Percentiles rank a stretch among this genome's conserved stretches.
phyloP scores from a whole-genome alignment of 2,797 vertebrate genomes.

The Cossypha dichroa region DNA sequence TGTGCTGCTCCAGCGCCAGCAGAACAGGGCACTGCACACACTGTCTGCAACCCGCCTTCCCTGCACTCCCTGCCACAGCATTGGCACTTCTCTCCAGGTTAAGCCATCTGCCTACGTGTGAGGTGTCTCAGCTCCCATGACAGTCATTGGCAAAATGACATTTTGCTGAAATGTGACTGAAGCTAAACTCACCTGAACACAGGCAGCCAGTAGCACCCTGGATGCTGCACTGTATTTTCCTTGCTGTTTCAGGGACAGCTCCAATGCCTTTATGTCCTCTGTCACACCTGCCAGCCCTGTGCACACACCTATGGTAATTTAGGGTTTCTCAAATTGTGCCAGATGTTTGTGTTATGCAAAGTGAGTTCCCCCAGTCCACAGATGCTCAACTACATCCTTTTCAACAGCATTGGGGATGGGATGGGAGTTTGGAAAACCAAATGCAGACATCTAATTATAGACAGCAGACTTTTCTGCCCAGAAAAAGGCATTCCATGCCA shows the following conservation, averaged over 20 bases:
- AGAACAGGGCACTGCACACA: not conserved
- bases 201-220: not conserved
- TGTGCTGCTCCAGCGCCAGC: not conserved
- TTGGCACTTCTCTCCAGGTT: not conserved
- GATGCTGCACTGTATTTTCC: not conserved
- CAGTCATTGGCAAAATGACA: not conserved
- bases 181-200: not conserved
- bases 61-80: not conserved
- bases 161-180: not conserved
- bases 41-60: fast-evolving
- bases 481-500: not conserved
- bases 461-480: not conserved
- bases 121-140: not conserved
- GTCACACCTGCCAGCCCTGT: not conserved
- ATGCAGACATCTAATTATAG: not conserved
- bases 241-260: not conserved
- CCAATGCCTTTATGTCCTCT: not conserved
- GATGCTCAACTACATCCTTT: not conserved
- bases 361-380: not conserved
- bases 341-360: not conserved
- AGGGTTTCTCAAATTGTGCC: not conserved
- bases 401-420: not conserved
- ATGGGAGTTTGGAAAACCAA: not conserved
- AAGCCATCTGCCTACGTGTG: not conserved
- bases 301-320: not conserved